Percentiles rank a stretch among this genome's conserved stretches.
Evolutionary conservation across 2,888 invertebrate species (phyloP).

Genomic region (Coremacera marginata): DNA sequence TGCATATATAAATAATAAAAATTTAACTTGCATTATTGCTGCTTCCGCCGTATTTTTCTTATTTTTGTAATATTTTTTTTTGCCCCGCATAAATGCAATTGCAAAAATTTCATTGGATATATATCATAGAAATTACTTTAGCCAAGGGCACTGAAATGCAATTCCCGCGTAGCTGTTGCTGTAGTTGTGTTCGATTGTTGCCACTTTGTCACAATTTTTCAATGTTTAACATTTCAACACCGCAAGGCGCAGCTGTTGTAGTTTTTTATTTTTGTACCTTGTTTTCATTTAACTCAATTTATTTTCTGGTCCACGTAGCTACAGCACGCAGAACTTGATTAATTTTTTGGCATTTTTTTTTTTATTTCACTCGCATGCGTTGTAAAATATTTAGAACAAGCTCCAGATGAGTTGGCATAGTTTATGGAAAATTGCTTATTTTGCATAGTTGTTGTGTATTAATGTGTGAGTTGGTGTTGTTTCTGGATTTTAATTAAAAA

Average conservation of each 20-base stretch:
- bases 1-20: neutral
- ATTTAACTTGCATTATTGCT: neutral
- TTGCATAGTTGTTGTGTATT: too few species aligned
- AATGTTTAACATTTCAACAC: conserved; percentile 44
- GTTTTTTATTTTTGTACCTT: neutral
- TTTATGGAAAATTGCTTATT: too few species aligned
- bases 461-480: too few species aligned
- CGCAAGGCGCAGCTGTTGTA: conserved; percentile 40
- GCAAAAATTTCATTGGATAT: conserved; percentile 21
- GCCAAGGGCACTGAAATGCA: conserved; percentile 7
- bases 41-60: neutral
- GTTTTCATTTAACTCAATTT: conserved; percentile 10
- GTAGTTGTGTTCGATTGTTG: conserved; percentile 5
- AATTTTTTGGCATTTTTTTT: conserved; percentile 23
- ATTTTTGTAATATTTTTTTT: neutral
- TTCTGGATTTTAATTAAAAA: too few species aligned
- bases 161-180: neutral
- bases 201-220: conserved; percentile 49
- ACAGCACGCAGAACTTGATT: neutral
- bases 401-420: too few species aligned
- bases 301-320: neutral
- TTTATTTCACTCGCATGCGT: neutral
- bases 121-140: conserved; percentile 29
- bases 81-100: neutral
- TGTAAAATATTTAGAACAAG: neutral